A percentile compares a stretch with the other conserved stretches of the same genome.
These are phyloP conservation scores for Ceuthmochares aereus DNA, from an alignment of 2,113 vertebrate genomes.

Conservation along the genomic window DNA sequence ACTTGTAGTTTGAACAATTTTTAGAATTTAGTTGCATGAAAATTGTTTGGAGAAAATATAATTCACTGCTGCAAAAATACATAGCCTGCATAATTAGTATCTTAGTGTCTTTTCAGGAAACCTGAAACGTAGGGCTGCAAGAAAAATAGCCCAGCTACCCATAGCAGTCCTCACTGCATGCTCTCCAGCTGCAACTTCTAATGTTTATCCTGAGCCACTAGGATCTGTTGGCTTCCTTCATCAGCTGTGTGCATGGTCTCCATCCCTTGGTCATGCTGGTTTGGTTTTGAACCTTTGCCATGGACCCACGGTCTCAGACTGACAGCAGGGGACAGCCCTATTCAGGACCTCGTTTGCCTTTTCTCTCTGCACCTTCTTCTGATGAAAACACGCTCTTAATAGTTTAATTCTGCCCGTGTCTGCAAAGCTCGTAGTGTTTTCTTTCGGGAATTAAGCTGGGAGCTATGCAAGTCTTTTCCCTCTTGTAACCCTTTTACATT, in stretches of 20 bases:
- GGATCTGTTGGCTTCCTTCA: not conserved
- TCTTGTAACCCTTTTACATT: constrained; percentile 38
- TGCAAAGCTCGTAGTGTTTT: not conserved
- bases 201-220: not conserved
- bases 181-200: constrained; percentile 24
- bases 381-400: not conserved
- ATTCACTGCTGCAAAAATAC: constrained; percentile 31
- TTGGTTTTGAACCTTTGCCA: not conserved
- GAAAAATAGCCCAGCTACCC: not conserved
- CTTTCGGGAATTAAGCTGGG: not conserved
- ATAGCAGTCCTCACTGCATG: not conserved
- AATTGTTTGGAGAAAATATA: not conserved
- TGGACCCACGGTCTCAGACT: fast-evolving
- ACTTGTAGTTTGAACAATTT: constrained; percentile 6
- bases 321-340: not conserved
- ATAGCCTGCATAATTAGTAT: not conserved
- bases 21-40: constrained; percentile 24
- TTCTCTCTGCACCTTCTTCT: not conserved
- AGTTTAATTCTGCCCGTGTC: not conserved
- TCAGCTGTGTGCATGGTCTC: fast-evolving
- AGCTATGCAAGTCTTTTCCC: constrained; percentile 14
- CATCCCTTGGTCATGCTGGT: not conserved
- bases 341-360: not conserved
- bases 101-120: constrained; percentile 30
- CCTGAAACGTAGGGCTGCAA: not conserved